Evolutionary conservation across 2,797 vertebrate genomes (phyloP).

Genomic region (Tamandua tetradactyla): DNA sequence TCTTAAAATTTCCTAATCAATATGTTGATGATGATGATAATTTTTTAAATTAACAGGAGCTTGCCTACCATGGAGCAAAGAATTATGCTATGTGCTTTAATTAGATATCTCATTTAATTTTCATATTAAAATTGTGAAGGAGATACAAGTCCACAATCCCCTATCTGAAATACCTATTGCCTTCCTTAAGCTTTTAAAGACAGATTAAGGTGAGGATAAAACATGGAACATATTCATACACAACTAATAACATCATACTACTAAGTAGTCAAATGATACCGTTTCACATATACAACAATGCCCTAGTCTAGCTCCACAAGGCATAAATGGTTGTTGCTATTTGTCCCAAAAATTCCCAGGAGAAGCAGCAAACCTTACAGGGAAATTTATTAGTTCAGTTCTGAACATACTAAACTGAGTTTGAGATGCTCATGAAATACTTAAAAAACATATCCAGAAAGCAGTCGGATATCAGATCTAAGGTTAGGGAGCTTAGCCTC

Average conservation of each 20-base stretch:
- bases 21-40: not conserved
- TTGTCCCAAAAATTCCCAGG: slow-evolving; percentile 5
- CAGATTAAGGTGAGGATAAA: not conserved
- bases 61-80: not conserved
- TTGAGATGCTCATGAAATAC: not conserved
- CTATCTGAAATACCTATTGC: not conserved
- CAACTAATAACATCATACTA: not conserved
- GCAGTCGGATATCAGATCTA: not conserved
- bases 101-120: not conserved
- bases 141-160: slow-evolving; percentile 3
- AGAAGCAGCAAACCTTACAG: not conserved
- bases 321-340: not conserved
- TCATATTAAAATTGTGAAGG: not conserved
- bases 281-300: not conserved
- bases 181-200: not conserved
- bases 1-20: not conserved
- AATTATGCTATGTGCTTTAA: not conserved
- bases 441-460: not conserved
- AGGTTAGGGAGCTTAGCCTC: not conserved
- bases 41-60: slow-evolving; percentile 9
- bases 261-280: not conserved
- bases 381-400: not conserved
- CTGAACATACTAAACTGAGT: not conserved
- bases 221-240: not conserved
- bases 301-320: not conserved